These are phyloP conservation scores for Clinocottus analis DNA, from an alignment of 2,113 vertebrate species.

Conservation along the genomic window DNA sequence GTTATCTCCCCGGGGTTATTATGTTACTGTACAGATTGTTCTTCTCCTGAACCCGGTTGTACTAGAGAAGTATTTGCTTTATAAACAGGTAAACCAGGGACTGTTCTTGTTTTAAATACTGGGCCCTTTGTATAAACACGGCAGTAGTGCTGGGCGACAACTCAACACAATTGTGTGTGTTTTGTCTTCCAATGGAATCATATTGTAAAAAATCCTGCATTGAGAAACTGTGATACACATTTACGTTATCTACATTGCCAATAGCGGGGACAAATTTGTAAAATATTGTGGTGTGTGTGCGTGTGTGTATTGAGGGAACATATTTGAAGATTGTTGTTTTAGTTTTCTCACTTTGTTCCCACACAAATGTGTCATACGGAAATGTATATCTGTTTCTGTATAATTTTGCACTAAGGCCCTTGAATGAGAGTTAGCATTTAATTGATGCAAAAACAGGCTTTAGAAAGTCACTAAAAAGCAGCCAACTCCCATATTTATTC, in stretches of 20 bases:
- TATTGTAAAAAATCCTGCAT: neutral
- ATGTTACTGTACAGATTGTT: conserved; percentile 34
- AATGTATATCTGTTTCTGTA: too few relatives aligned
- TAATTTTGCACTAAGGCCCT: neutral
- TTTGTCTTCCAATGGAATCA: neutral
- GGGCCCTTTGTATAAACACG: neutral
- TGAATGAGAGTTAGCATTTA: neutral
- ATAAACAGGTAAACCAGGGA: conserved; percentile 3
- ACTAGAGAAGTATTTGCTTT: neutral
- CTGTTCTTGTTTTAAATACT: neutral
- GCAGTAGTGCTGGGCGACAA: neutral
- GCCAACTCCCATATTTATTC: too few relatives aligned
- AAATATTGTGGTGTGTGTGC: too few relatives aligned
- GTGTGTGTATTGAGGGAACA: too few relatives aligned
- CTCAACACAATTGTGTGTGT: neutral
- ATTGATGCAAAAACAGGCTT: too few relatives aligned
- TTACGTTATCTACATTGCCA: neutral
- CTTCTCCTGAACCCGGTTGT: neutral
- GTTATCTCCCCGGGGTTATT: conserved; percentile 46
- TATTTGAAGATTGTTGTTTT: neutral
- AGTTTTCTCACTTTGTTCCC: neutral
- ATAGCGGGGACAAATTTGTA: too few relatives aligned
- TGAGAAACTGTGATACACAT: neutral
- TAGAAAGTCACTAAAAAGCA: too few relatives aligned
- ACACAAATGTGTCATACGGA: too few relatives aligned